A percentile compares a stretch with the other conserved stretches of the same genome.
phyloP scores from a whole-genome alignment of 1,140 invertebrate species.

The Ceratina calcarata region DNA sequence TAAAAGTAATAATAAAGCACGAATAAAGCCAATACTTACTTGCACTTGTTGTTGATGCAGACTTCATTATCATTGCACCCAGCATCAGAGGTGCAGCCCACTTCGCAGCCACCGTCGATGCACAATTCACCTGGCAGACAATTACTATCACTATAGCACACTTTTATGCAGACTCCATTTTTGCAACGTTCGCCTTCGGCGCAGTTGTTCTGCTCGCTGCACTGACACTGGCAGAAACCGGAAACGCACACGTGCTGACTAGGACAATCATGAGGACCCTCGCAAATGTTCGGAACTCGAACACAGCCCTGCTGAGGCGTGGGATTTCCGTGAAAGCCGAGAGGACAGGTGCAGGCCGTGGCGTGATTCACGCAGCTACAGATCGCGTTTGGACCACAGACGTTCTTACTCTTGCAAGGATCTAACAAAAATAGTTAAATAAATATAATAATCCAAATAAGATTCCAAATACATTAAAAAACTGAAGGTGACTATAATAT shows the following conservation, averaged over 20 bases:
- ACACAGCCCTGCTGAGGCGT: slow-evolving; percentile 94
- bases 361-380: slow-evolving; percentile 87
- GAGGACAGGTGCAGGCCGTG: slow-evolving; percentile 88
- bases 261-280: slow-evolving; percentile 85
- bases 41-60: slow-evolving; percentile 90
- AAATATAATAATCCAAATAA: background rate
- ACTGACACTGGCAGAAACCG: slow-evolving; percentile 88
- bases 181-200: slow-evolving; percentile 91
- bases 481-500: too few relatives aligned
- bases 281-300: slow-evolving; percentile 85
- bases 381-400: slow-evolving; percentile 92
- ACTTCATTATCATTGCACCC: slow-evolving; percentile 90
- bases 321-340: slow-evolving; percentile 92
- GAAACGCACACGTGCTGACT: slow-evolving; percentile 87
- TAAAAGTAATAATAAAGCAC: too few relatives aligned
- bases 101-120: slow-evolving; percentile 89
- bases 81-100: slow-evolving; percentile 89
- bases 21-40: slow-evolving; percentile 63
- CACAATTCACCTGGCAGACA: slow-evolving; percentile 94
- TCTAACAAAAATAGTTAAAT: slow-evolving; percentile 77
- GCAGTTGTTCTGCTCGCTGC: slow-evolving; percentile 85
- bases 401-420: slow-evolving; percentile 87
- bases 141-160: slow-evolving; percentile 93
- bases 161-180: slow-evolving; percentile 89
- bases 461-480: background rate